Percentiles rank a stretch among this genome's conserved stretches.
phyloP scores from a whole-genome alignment of 2,797 vertebrate genomes.

The Melopsittacus undulatus region DNA sequence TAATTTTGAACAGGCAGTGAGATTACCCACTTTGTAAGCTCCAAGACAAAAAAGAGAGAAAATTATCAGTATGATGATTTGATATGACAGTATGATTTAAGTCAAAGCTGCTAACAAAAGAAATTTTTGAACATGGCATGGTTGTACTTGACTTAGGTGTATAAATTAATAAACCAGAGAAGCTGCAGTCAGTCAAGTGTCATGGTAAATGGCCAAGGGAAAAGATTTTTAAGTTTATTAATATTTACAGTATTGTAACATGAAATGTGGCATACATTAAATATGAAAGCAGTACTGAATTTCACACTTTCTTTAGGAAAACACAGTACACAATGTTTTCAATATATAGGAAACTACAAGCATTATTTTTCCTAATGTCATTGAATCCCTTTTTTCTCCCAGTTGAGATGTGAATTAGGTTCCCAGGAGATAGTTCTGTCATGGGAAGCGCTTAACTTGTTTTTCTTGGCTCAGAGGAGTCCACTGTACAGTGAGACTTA shows the following conservation, averaged over 20 bases:
- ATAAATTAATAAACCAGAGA: conserved; percentile 1
- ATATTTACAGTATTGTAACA: conserved; percentile 23
- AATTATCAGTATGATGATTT: not conserved
- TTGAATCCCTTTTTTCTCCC: not conserved
- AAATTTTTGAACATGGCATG: not conserved
- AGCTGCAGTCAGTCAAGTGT: not conserved
- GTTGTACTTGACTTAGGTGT: not conserved
- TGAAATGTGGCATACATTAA: not conserved
- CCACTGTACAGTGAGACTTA: not conserved
- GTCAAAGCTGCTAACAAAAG: not conserved
- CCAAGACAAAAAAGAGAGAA: not conserved
- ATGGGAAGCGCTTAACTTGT: not conserved
- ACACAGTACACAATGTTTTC: not conserved
- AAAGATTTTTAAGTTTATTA: conserved; percentile 8
- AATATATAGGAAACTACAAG: not conserved
- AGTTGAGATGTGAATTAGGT: not conserved
- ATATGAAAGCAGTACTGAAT: not conserved
- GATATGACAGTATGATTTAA: not conserved
- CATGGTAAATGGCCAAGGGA: not conserved
- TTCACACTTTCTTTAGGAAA: not conserved
- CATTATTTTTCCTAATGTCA: not conserved
- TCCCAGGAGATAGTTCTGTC: not conserved
- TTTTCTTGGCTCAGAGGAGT: not conserved
- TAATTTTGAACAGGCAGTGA: not conserved
- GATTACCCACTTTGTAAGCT: not conserved